These are phyloP conservation scores for Zalophus californianus DNA, from an alignment of 2,797 vertebrate species.

Conservation along the genomic window DNA sequence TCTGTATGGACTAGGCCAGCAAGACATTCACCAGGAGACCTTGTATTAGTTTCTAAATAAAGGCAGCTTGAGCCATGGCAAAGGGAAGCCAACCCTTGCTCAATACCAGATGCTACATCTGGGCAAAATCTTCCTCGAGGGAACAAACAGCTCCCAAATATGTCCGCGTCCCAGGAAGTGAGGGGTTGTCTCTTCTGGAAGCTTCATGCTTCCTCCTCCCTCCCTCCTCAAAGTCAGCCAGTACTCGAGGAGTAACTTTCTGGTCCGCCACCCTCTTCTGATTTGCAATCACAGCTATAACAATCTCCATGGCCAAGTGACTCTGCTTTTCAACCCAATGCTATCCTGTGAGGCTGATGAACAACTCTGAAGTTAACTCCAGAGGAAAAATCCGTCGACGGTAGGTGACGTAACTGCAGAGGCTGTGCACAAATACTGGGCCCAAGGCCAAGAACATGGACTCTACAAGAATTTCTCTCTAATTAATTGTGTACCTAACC, in stretches of 20 bases:
- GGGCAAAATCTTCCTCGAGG: conserved; percentile 51
- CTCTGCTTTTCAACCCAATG: conserved; percentile 10
- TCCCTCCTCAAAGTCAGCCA: conserved; percentile 31
- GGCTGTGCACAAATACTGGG: not conserved
- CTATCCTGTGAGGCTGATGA: not conserved
- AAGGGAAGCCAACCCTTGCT: conserved; percentile 49
- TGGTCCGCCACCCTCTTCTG: conserved; percentile 25
- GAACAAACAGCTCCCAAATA: conserved; percentile 59
- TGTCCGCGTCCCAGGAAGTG: conserved; percentile 30
- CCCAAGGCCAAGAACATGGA: conserved; percentile 53
- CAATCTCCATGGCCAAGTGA: not conserved
- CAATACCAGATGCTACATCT: conserved; percentile 73
- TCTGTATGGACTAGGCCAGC: not conserved
- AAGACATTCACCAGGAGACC: conserved; percentile 27
- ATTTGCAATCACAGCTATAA: conserved; percentile 54
- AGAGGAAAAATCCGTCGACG: not conserved
- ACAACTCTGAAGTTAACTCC: conserved; percentile 34
- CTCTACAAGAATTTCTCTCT: conserved; percentile 57
- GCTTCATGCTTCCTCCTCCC: conserved; percentile 27
- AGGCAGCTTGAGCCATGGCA: conserved; percentile 16
- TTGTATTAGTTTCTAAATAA: conserved; percentile 54
- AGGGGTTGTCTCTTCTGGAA: conserved; percentile 52
- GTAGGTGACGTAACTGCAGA: not conserved
- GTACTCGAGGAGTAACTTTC: conserved; percentile 56
- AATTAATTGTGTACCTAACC: conserved; percentile 62